These are phyloP conservation scores for Acropora tenuis DNA, from an alignment of 64 coral and sea anemone species.

Conservation along the genomic window DNA sequence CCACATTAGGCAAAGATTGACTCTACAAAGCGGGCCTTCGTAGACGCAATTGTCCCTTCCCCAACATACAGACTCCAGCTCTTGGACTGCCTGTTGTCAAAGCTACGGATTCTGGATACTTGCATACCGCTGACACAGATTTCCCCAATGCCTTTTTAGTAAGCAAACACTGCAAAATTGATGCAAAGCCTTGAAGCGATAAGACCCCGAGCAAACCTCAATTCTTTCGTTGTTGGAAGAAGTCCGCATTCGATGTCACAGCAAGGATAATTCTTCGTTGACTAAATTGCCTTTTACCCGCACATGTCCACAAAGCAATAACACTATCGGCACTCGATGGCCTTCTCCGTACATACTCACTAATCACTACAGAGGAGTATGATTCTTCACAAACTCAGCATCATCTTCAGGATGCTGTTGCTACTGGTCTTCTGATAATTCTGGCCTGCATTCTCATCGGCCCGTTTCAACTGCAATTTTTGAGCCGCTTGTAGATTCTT, in stretches of 20 bases:
- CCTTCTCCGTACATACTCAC: not conserved
- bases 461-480: not conserved
- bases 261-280: no score
- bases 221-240: no score
- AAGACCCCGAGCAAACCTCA: no score
- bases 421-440: not conserved
- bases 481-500: constrained; percentile 2
- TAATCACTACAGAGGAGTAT: not conserved
- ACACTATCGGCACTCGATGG: no score
- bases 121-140: no score
- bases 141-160: no score
- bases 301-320: not conserved
- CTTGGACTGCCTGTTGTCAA: not conserved
- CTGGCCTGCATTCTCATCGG: not conserved
- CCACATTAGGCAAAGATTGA: not conserved
- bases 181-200: no score
- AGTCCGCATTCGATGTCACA: no score
- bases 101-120: not conserved
- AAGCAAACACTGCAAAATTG: no score
- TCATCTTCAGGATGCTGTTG: constrained; percentile 44
- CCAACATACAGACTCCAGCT: not conserved
- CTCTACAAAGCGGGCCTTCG: no score
- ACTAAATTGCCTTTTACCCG: not conserved
- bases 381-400: not conserved
- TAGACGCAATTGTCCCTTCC: not conserved